phyloP scores from a whole-genome alignment of 2,888 invertebrate genomes.

The Tuta absoluta region DNA sequence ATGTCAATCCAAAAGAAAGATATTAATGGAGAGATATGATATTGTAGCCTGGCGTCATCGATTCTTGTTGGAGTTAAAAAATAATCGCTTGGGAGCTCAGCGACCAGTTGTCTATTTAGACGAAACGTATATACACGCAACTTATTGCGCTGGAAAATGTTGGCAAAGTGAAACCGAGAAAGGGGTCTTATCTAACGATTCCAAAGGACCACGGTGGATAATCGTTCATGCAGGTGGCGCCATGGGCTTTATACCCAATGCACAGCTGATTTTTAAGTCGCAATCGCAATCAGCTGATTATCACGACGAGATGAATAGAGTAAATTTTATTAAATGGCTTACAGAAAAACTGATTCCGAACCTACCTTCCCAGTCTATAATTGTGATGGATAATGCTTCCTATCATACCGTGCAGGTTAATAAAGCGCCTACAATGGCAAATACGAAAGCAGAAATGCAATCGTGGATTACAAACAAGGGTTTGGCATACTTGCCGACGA shows the following conservation, averaged over 20 bases:
- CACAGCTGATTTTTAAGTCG: constrained; percentile 30
- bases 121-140: constrained; percentile 33
- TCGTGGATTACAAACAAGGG: constrained; percentile 20
- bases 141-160: constrained; percentile 26
- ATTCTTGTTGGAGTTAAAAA: constrained; percentile 32
- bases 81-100: constrained; percentile 32
- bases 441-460: constrained; percentile 21
- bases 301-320: constrained; percentile 36
- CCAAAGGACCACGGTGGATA: constrained; percentile 21
- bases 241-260: constrained; percentile 30
- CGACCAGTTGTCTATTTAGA: constrained; percentile 35
- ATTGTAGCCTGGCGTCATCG: constrained; percentile 32
- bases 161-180: constrained; percentile 30
- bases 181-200: constrained; percentile 26
- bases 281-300: constrained; percentile 32
- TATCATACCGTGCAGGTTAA: constrained; percentile 22
- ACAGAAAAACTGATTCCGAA: constrained; percentile 34
- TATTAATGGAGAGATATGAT: constrained; percentile 33
- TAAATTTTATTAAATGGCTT: constrained; percentile 33
- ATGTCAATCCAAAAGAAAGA: constrained; percentile 29
- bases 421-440: constrained; percentile 24
- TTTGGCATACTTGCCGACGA: constrained; percentile 23
- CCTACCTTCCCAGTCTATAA: constrained; percentile 23
- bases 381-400: constrained; percentile 32
- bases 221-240: constrained; percentile 17